A percentile compares a stretch with the other conserved stretches of the same genome.
These are phyloP conservation scores for Knipowitschia caucasica DNA, from an alignment of 2,797 vertebrate genomes.

Conservation along the genomic window DNA sequence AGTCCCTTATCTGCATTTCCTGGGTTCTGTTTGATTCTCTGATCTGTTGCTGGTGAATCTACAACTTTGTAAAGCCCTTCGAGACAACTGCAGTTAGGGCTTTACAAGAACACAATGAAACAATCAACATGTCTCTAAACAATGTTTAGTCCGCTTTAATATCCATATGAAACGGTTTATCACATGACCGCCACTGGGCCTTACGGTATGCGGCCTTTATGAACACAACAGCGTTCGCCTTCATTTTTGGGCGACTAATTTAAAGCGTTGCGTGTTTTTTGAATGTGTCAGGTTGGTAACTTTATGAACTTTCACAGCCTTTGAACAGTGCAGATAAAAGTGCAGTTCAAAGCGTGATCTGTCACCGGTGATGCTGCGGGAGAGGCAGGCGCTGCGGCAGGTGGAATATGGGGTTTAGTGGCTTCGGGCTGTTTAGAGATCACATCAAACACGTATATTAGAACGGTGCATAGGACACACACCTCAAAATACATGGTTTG, in stretches of 20 bases:
- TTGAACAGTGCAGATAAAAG: conserved; percentile 44
- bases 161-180: neutral
- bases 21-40: too few species aligned
- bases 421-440: conserved; percentile 49
- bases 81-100: too few species aligned
- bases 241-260: conserved; percentile 1
- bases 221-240: neutral
- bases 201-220: neutral
- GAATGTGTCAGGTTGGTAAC: conserved; percentile 24
- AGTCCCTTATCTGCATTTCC: too few species aligned
- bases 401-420: conserved; percentile 40
- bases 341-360: conserved; percentile 50
- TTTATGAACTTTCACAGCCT: conserved; percentile 42
- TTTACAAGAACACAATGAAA: too few species aligned
- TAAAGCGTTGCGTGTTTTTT: conserved; percentile 2
- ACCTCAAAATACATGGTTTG: conserved; percentile 26
- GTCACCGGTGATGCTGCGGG: conserved; percentile 38
- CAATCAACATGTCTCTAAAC: too few species aligned
- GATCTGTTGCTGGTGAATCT: too few species aligned
- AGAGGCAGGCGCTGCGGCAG: conserved; percentile 29
- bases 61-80: too few species aligned
- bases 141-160: neutral
- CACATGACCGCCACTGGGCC: neutral
- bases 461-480: conserved; percentile 24
- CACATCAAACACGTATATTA: conserved; percentile 39